A percentile compares a stretch with the other conserved stretches of the same genome.
These are phyloP conservation scores for Didymodactylos carnosus DNA, from an alignment of 2,888 invertebrate genomes.

Conservation along the genomic window DNA sequence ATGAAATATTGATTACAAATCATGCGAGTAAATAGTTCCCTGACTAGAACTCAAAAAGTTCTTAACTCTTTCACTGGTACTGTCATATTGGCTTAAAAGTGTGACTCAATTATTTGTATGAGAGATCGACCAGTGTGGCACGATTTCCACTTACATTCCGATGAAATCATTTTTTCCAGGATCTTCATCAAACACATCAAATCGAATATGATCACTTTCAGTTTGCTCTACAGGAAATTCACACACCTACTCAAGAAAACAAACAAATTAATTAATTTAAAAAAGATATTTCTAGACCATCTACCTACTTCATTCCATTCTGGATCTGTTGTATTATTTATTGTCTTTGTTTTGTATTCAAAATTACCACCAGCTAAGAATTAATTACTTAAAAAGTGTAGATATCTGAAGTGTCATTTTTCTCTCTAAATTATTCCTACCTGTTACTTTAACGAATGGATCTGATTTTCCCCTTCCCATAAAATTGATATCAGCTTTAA, in stretches of 20 bases:
- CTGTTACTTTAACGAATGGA: constrained; percentile 11
- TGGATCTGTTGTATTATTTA: constrained; percentile 5
- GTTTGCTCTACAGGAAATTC: background rate
- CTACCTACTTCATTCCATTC: constrained; percentile 12
- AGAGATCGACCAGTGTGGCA: background rate
- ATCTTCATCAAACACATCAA: constrained; percentile 10
- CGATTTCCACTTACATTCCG: background rate
- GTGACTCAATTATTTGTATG: no score
- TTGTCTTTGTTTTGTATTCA: constrained; percentile 1
- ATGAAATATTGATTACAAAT: no score
- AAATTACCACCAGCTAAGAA: background rate
- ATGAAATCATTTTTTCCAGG: constrained; percentile 8
- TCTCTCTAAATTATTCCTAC: background rate
- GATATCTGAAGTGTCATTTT: background rate
- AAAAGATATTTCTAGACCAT: background rate
- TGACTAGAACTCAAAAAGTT: no score
- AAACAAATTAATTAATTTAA: background rate
- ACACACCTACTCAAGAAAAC: background rate
- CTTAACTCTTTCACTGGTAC: no score
- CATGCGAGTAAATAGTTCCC: no score
- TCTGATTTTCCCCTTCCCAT: constrained; percentile 14
- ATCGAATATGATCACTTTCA: background rate
- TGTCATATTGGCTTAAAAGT: no score
- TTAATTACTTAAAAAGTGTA: background rate
- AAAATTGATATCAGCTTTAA: constrained; percentile 9